Evolutionary conservation across 2,797 vertebrate species (phyloP).

Genomic region (Malurus leucopterus): DNA sequence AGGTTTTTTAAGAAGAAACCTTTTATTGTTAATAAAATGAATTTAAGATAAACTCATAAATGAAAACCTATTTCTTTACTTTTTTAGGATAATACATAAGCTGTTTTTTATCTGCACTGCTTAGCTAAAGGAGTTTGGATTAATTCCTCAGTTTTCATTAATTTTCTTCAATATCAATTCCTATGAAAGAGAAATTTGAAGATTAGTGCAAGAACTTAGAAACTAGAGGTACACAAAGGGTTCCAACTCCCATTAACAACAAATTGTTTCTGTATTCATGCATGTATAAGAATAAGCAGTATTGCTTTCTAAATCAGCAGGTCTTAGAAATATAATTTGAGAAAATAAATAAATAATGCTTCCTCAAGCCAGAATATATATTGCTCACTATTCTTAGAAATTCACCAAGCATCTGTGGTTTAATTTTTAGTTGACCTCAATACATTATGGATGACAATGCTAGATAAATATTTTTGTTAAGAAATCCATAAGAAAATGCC

Average conservation of each 20-base stretch:
- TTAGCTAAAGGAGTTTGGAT: not conserved
- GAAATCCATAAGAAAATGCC: not conserved
- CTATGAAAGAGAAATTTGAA: not conserved
- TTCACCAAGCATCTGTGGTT: not conserved
- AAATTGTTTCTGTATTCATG: not conserved
- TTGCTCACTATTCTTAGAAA: not conserved
- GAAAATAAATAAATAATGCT: not conserved
- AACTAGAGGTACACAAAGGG: not conserved
- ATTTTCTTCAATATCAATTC: not conserved
- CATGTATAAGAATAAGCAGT: not conserved
- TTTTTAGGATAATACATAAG: not conserved
- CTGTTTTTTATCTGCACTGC: not conserved
- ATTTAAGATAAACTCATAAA: not conserved
- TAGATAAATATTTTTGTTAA: constrained; percentile 13
- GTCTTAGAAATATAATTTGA: not conserved
- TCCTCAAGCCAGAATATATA: not conserved
- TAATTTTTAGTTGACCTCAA: constrained; percentile 36
- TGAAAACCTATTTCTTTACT: not conserved
- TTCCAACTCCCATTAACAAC: not conserved
- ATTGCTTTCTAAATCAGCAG: not conserved
- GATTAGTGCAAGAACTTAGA: not conserved
- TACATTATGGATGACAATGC: not conserved
- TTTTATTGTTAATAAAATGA: not conserved
- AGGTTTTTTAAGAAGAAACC: not conserved
- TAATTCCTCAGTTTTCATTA: not conserved